Percentiles rank a stretch among this genome's conserved stretches.
Conservation (phyloP, 2,888 invertebrate species). For the Rhodophaea formosa region DNA sequence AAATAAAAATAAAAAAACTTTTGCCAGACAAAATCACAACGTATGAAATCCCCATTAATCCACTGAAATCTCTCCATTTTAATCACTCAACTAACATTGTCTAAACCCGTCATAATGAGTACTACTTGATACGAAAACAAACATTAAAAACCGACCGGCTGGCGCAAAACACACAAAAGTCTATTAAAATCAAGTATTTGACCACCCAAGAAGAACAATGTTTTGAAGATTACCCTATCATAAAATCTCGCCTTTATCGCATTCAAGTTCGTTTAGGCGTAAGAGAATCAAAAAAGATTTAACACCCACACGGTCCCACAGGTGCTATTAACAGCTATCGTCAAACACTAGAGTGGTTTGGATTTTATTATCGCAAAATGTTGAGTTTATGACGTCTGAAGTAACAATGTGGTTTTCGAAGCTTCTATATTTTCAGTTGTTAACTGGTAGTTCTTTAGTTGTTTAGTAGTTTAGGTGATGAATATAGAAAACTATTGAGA, state of each 20-base stretch:
- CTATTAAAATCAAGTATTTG: conserved; percentile 66
- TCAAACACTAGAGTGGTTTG: conserved; percentile 51
- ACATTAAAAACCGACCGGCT: conserved; percentile 51
- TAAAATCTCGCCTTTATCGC: conserved; percentile 77
- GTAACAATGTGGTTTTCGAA: neutral
- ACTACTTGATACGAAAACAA: conserved; percentile 63
- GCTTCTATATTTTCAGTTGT: neutral
- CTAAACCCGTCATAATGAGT: conserved; percentile 36
- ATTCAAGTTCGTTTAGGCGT: conserved; percentile 52
- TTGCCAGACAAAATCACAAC: too few species aligned
- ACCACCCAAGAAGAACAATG: conserved; percentile 78
- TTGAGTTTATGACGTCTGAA: conserved; percentile 31
- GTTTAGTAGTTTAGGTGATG: too few species aligned
- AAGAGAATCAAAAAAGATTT: conserved; percentile 63
- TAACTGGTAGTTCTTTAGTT: neutral
- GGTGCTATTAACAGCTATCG: conserved; percentile 51
- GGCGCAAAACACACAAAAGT: conserved; percentile 62
- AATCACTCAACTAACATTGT: conserved; percentile 10
- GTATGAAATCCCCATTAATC: too few species aligned
- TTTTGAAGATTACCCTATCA: conserved; percentile 67
- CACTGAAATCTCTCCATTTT: neutral
- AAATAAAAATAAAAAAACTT: too few species aligned
- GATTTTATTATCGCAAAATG: conserved; percentile 51
- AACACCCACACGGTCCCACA: conserved; percentile 64
- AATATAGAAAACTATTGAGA: too few species aligned